phyloP scores from a whole-genome alignment of 2,113 vertebrate genomes.

The Myrmophylax atrothorax region DNA sequence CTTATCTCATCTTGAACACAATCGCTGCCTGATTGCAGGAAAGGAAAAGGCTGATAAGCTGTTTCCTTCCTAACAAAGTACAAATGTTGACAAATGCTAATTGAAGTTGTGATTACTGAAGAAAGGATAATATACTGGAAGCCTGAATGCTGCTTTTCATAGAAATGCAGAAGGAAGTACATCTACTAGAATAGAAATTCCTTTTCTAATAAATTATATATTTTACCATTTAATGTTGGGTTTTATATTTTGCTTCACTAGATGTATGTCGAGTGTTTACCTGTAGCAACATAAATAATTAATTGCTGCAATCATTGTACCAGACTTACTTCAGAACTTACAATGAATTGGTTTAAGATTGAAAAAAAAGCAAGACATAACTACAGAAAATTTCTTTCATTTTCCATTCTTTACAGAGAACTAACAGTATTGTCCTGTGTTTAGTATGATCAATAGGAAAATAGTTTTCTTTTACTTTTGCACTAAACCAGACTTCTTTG shows the following conservation, averaged over 20 bases:
- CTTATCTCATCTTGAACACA: not conserved
- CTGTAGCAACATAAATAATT: not conserved
- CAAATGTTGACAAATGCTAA: slow-evolving; percentile 14
- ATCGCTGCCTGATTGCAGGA: slow-evolving; percentile 1
- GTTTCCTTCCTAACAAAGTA: slow-evolving; percentile 6
- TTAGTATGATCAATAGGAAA: not conserved
- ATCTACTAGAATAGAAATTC: not conserved
- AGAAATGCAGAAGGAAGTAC: not conserved
- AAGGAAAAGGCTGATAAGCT: slow-evolving; percentile 7
- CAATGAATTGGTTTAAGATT: not conserved
- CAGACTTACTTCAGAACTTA: not conserved
- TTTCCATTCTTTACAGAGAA: not conserved
- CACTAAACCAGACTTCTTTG: not conserved
- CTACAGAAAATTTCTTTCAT: not conserved
- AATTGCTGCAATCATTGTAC: not conserved
- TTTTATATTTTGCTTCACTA: not conserved
- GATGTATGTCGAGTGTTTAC: not conserved
- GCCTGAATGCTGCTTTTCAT: not conserved
- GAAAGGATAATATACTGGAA: not conserved
- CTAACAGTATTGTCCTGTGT: not conserved
- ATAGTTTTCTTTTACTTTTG: not conserved
- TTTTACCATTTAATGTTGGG: not conserved
- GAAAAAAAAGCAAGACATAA: not conserved
- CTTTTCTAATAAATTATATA: not conserved
- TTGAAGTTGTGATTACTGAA: not conserved